These are phyloP conservation scores for Dioctria rufipes DNA, from an alignment of 2,888 invertebrate genomes.

Conservation along the genomic window DNA sequence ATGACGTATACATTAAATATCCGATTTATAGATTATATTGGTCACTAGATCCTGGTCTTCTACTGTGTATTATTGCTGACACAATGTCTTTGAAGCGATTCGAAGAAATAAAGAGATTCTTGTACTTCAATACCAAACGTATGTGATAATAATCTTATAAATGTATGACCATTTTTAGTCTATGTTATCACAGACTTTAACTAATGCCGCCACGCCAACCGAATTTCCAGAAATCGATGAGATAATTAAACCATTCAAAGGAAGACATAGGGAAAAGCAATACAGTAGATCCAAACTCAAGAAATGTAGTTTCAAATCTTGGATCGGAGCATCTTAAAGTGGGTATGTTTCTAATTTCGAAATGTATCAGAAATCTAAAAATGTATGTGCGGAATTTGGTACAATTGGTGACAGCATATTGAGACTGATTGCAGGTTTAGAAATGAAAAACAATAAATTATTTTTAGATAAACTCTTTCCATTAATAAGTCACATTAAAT, in stretches of 20 bases:
- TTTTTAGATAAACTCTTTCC: conserved; percentile 17
- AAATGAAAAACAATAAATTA: conserved; percentile 43
- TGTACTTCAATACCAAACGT: conserved; percentile 15
- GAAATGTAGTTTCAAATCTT: conserved; percentile 27
- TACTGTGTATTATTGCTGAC: conserved; percentile 11
- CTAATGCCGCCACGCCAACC: conserved; percentile 24
- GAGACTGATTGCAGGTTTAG: conserved; percentile 43
- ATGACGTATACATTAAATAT: conserved; percentile 33
- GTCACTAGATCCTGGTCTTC: neutral
- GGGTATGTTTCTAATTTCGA: neutral
- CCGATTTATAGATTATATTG: conserved; percentile 10
- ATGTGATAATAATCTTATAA: conserved; percentile 2
- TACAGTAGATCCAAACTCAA: conserved; percentile 19
- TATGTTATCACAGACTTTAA: conserved; percentile 24
- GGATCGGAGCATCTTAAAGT: conserved; percentile 11
- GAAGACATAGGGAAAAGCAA: conserved; percentile 34
- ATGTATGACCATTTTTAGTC: neutral
- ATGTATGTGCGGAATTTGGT: conserved; percentile 1
- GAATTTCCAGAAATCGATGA: neutral
- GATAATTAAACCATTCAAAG: conserved; percentile 29
- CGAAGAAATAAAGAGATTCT: conserved; percentile 16
- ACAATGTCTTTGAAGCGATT: conserved; percentile 17
- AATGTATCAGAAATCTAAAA: no score
- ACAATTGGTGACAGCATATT: conserved; percentile 39
- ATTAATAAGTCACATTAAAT: conserved; percentile 3